phyloP scores from a whole-genome alignment of 2,113 vertebrate genomes.

The Ophiodon elongatus region DNA sequence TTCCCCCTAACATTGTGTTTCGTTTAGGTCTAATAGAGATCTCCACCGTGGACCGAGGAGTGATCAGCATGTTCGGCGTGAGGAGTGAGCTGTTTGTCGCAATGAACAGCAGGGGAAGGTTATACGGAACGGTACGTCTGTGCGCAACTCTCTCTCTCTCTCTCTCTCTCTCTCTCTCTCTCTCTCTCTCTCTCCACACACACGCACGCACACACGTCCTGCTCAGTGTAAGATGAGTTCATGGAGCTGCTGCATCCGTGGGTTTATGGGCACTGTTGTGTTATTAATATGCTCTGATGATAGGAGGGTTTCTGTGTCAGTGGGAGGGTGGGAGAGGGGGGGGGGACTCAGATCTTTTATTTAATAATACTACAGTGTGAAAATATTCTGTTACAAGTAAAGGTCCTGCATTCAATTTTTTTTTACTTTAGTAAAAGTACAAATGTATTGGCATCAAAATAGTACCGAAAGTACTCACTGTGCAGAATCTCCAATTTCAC shows the following conservation, averaged over 20 bases:
- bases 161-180: not conserved
- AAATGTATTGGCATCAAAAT: not conserved
- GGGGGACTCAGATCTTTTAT: not conserved
- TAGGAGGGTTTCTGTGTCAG: slow-evolving; percentile 22
- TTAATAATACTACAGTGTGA: not conserved
- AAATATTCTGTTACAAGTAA: not conserved
- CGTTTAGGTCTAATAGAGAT: slow-evolving; percentile 92
- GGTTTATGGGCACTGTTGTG: slow-evolving; percentile 66
- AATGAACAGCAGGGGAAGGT: slow-evolving; percentile 94
- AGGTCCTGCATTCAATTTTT: not conserved
- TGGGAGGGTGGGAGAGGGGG: slow-evolving; percentile 17
- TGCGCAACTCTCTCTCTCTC: slow-evolving; percentile 44
- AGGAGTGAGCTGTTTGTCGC: slow-evolving; percentile 92
- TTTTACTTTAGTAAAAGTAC: not conserved
- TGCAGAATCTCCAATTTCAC: not conserved
- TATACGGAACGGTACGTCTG: slow-evolving; percentile 93
- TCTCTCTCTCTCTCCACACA: not conserved
- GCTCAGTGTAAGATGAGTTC: slow-evolving; percentile 69
- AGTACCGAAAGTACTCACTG: not conserved
- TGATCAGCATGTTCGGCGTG: slow-evolving; percentile 95
- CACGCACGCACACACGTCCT: slow-evolving; percentile 25
- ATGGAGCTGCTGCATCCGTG: slow-evolving; percentile 64
- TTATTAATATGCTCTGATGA: slow-evolving; percentile 70
- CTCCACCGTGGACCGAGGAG: slow-evolving; percentile 94
- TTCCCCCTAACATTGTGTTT: slow-evolving; percentile 50